Evolutionary conservation across 2,888 invertebrate genomes (phyloP).

Genomic region (Schizaphis graminum): DNA sequence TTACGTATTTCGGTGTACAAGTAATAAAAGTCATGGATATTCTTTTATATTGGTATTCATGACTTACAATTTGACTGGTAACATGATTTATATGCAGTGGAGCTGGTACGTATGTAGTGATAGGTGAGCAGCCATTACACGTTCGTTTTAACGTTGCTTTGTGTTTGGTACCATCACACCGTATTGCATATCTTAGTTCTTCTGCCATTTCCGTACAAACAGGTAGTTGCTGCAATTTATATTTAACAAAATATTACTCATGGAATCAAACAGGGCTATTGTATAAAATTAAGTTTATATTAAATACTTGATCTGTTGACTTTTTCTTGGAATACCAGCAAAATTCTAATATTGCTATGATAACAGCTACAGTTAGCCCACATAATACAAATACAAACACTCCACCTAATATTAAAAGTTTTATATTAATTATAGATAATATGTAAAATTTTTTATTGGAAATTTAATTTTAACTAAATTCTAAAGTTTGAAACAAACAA

Average conservation of each 20-base stretch:
- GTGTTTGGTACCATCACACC: slow-evolving; percentile 87
- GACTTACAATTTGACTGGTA: slow-evolving; percentile 61
- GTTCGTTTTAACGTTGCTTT: slow-evolving; percentile 84
- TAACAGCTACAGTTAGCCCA: slow-evolving; percentile 89
- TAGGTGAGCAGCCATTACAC: slow-evolving; percentile 82
- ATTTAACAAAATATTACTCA: slow-evolving; percentile 26
- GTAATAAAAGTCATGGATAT: background rate
- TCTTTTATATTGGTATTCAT: background rate
- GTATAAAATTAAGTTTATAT: background rate
- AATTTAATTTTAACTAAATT: background rate
- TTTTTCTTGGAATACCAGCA: slow-evolving; percentile 94
- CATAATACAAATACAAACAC: slow-evolving; percentile 96
- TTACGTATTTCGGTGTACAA: background rate
- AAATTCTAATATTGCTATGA: slow-evolving; percentile 94
- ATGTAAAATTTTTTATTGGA: background rate
- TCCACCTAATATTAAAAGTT: slow-evolving; percentile 78
- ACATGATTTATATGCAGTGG: slow-evolving; percentile 65
- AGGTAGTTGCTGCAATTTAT: slow-evolving; percentile 76
- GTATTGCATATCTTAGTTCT: slow-evolving; percentile 90
- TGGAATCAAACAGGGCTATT: background rate
- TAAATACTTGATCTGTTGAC: slow-evolving; percentile 79
- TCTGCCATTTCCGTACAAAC: slow-evolving; percentile 95
- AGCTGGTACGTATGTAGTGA: slow-evolving; percentile 79
- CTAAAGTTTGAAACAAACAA: background rate
- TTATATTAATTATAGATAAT: background rate